These are phyloP conservation scores for Pangasianodon hypophthalmus DNA, from an alignment of 2,113 vertebrate species.

Conservation along the genomic window DNA sequence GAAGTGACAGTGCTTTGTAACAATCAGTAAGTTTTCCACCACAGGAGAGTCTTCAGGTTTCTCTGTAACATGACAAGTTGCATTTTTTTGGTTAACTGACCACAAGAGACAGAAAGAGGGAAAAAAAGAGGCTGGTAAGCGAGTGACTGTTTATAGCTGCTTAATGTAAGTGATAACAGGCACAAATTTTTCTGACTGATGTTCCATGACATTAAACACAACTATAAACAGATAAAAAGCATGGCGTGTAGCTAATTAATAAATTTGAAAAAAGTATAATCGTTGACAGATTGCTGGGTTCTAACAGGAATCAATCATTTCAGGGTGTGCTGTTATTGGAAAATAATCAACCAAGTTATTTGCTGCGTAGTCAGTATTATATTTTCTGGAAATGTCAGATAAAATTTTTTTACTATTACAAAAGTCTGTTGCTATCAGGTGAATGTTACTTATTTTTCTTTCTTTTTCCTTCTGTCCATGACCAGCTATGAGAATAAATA, in stretches of 20 bases:
- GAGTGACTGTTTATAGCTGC: not conserved
- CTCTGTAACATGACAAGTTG: not conserved
- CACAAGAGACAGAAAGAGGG: too few species aligned
- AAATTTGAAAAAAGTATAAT: not conserved
- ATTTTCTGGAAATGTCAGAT: not conserved
- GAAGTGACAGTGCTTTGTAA: not conserved
- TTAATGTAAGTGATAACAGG: not conserved
- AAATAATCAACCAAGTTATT: not conserved
- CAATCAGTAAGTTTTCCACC: not conserved
- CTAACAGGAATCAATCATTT: not conserved
- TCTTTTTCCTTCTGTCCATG: constrained; percentile 47
- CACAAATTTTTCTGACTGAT: not conserved
- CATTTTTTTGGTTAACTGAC: too few species aligned
- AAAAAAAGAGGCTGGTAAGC: not conserved
- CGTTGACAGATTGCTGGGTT: not conserved
- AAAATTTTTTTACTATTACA: not conserved
- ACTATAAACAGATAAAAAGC: not conserved
- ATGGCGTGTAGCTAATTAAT: not conserved
- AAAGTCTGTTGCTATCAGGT: not conserved
- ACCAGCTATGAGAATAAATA: constrained; percentile 94
- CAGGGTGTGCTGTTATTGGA: not conserved
- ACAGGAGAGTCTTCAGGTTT: not conserved
- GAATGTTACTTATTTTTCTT: not conserved
- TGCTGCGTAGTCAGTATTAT: not conserved
- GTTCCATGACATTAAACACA: not conserved